phyloP scores from a whole-genome alignment of 2,888 invertebrate genomes.

The Acleris cristana region DNA sequence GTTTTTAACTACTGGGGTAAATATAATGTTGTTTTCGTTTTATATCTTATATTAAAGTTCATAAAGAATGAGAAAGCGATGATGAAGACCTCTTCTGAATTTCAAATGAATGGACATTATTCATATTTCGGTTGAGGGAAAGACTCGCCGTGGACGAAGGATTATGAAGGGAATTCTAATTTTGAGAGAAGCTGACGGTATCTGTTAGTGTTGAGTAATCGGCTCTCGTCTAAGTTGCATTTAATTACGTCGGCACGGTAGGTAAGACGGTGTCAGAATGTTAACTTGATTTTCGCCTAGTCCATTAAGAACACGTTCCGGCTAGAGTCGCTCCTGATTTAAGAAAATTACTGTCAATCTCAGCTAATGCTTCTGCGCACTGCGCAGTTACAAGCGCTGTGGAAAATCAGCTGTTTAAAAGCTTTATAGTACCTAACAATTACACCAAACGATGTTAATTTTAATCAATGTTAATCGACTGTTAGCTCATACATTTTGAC shows the following conservation, averaged over 20 bases:
- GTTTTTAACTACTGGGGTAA: not conserved
- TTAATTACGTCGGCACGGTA: conserved; percentile 47
- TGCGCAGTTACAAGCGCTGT: not conserved
- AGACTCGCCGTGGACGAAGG: conserved; percentile 48
- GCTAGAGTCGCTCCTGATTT: conserved; percentile 31
- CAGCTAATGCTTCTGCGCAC: conserved; percentile 26
- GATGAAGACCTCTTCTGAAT: conserved; percentile 62
- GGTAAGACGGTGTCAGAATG: conserved; percentile 43
- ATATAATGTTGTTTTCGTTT: conserved; percentile 34
- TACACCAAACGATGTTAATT: no score
- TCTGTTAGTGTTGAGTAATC: conserved; percentile 42
- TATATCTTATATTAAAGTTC: conserved; percentile 44
- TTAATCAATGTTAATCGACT: no score
- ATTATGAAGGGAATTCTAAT: conserved; percentile 52
- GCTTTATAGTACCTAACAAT: no score
- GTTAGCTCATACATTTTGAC: no score
- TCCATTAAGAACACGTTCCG: conserved; percentile 37
- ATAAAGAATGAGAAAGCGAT: conserved; percentile 59
- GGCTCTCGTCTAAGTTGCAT: conserved; percentile 43
- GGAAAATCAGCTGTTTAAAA: not conserved
- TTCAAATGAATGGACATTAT: conserved; percentile 67
- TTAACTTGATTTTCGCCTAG: conserved; percentile 48
- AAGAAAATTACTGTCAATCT: conserved; percentile 34
- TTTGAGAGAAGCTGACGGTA: conserved; percentile 49
- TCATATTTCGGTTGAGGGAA: conserved; percentile 61